Evolutionary conservation across 2,113 vertebrate genomes (phyloP).

Genomic region (Oreotrochilus melanogaster): DNA sequence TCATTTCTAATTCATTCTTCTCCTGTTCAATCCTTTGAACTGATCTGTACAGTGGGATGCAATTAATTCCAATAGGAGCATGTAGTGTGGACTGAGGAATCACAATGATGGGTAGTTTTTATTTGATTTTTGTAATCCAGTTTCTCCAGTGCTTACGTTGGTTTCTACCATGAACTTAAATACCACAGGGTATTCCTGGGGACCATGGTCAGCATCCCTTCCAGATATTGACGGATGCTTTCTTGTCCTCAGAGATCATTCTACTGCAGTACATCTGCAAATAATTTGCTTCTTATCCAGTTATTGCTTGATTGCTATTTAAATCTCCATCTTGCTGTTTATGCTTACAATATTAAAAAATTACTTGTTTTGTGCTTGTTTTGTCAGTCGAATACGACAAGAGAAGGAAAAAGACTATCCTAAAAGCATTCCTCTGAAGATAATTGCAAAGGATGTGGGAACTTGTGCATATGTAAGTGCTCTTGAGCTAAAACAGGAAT

Average conservation of each 20-base stretch:
- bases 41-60: background rate
- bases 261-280: background rate
- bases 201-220: background rate
- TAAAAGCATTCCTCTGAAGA: conserved; percentile 92
- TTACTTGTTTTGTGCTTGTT: conserved; percentile 50
- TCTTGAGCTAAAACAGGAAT: background rate
- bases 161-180: background rate
- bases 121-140: background rate
- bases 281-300: background rate
- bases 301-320: background rate
- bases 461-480: conserved; percentile 91
- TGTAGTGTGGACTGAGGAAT: background rate
- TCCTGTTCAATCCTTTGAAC: background rate
- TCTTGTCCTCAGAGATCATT: background rate
- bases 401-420: conserved; percentile 93
- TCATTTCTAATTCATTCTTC: background rate
- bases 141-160: background rate
- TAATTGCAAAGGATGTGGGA: conserved; percentile 92
- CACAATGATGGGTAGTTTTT: background rate
- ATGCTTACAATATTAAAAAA: background rate
- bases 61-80: background rate
- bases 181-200: background rate
- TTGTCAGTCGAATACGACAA: conserved; percentile 87
- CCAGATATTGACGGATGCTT: background rate
- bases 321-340: background rate